These are phyloP conservation scores for Tyrannus savana DNA, from an alignment of 2,113 vertebrate species.

Conservation along the genomic window DNA sequence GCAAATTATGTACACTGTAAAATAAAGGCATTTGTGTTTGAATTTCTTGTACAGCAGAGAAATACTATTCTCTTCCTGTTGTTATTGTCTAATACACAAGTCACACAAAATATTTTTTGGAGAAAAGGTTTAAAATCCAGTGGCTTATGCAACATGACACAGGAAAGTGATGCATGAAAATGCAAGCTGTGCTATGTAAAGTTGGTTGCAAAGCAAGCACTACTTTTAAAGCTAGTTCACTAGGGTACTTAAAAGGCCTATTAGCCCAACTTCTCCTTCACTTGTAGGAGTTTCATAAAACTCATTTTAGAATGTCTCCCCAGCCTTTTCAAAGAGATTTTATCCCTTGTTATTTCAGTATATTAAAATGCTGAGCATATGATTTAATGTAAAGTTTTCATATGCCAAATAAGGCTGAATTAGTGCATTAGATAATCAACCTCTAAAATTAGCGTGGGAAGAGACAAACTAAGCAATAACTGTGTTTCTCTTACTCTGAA, in stretches of 20 bases:
- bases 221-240: background rate
- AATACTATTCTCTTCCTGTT: background rate
- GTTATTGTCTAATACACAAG: background rate
- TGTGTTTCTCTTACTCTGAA: background rate
- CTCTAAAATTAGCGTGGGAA: background rate
- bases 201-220: background rate
- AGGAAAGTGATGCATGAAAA: background rate
- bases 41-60: background rate
- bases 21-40: background rate
- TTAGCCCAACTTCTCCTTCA: constrained; percentile 7
- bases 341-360: background rate
- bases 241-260: background rate
- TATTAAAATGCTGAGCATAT: background rate
- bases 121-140: background rate
- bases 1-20: background rate
- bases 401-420: background rate
- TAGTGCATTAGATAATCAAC: background rate
- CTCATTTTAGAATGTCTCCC: background rate
- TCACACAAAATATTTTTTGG: background rate
- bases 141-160: background rate
- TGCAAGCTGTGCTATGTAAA: background rate
- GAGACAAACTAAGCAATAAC: background rate
- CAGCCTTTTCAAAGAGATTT: background rate
- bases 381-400: background rate
- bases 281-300: constrained; percentile 7